Evolutionary conservation across 1,140 invertebrate genomes (phyloP).

Genomic region (Lasioglossum albipes): DNA sequence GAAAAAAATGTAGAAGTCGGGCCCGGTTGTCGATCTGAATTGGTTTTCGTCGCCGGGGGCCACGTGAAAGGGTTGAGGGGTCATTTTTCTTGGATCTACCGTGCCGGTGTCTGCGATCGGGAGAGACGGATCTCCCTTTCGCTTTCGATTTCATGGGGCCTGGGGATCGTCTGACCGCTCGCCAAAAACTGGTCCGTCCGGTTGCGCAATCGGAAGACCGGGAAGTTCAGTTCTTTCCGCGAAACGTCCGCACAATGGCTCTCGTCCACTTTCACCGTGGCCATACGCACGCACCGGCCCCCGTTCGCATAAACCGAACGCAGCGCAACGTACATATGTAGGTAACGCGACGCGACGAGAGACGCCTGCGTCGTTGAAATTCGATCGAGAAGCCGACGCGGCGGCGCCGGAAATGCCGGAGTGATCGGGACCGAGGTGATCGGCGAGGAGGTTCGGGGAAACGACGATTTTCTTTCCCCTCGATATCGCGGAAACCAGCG

Average conservation of each 20-base stretch:
- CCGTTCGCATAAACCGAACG: no score
- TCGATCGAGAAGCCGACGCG: constrained; percentile 9
- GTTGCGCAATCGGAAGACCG: constrained; percentile 71
- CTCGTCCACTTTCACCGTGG: constrained; percentile 74
- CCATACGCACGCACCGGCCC: constrained; percentile 23
- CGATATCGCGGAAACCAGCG: no score
- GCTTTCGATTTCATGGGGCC: constrained; percentile 16
- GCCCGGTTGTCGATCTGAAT: constrained; percentile 23
- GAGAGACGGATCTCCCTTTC: constrained; percentile 15
- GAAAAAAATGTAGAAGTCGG: constrained; percentile 3
- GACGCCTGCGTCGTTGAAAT: constrained; percentile 1
- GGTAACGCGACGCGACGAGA: background rate
- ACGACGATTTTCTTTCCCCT: no score
- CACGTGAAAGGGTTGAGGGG: constrained; percentile 20
- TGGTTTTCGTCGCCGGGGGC: constrained; percentile 15
- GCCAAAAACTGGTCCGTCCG: constrained; percentile 70
- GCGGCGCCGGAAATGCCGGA: background rate
- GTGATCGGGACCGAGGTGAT: background rate
- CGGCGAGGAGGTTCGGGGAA: no score
- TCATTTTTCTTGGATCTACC: background rate
- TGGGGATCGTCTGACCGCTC: constrained; percentile 6
- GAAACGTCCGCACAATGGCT: constrained; percentile 72
- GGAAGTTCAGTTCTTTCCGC: constrained; percentile 67
- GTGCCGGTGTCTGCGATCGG: no score
- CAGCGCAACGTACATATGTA: no score